Evolutionary conservation across 2,888 invertebrate species (phyloP).

Genomic region (Venusia cambrica): DNA sequence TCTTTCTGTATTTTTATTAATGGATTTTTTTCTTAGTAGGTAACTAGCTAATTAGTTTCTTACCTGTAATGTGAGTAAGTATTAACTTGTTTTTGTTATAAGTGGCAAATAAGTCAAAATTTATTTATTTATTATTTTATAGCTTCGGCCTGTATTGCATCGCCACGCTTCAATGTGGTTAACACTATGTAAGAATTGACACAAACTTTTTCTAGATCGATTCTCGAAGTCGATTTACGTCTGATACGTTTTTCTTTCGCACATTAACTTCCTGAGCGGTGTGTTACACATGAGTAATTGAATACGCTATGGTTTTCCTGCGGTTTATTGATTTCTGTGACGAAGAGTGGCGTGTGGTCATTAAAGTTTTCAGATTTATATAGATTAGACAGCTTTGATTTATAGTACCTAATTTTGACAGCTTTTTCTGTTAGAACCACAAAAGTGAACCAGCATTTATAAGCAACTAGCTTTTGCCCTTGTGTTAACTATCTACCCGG

Average conservation of each 20-base stretch:
- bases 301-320: slow-evolving; percentile 13
- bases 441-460: too few species aligned
- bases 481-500: too few species aligned
- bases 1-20: too few species aligned
- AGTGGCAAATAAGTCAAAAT: too few species aligned
- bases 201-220: slow-evolving; percentile 11
- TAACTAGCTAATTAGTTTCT: too few species aligned
- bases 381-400: neutral
- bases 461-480: too few species aligned
- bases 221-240: slow-evolving; percentile 5
- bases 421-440: too few species aligned
- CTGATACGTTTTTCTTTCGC: slow-evolving; percentile 19
- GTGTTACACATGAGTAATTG: slow-evolving; percentile 10
- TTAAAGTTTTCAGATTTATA: slow-evolving; percentile 6
- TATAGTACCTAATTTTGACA: slow-evolving; percentile 2
- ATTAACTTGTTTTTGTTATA: too few species aligned
- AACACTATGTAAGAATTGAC: slow-evolving; percentile 14
- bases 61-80: too few species aligned
- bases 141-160: neutral
- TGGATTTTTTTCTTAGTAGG: too few species aligned
- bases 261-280: slow-evolving; percentile 14
- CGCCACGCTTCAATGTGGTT: neutral
- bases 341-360: slow-evolving; percentile 5
- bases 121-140: too few species aligned
- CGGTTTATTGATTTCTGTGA: slow-evolving; percentile 20